Conservation (phyloP, 2,113 vertebrate species). For the Stegastes partitus region DNA sequence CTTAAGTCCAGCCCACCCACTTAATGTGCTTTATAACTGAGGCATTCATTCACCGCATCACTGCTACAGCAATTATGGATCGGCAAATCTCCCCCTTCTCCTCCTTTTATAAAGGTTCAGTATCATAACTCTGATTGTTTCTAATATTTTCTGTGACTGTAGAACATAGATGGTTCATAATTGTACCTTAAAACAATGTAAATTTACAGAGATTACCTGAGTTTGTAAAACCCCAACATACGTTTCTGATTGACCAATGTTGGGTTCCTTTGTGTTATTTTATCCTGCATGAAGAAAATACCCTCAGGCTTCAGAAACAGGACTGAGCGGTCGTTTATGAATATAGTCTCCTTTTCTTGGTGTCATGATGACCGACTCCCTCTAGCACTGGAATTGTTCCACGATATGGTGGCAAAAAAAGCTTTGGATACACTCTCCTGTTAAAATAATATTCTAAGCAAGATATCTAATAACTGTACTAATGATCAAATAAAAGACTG, state of each 20-base stretch:
- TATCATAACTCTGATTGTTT: too few relatives aligned
- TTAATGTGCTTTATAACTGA: too few relatives aligned
- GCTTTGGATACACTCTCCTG: constrained; percentile 10
- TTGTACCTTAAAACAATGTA: too few relatives aligned
- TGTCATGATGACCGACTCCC: constrained; percentile 13
- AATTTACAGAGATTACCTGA: background rate
- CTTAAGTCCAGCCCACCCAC: too few relatives aligned
- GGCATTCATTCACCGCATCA: too few relatives aligned
- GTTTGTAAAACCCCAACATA: background rate
- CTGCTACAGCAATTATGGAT: too few relatives aligned
- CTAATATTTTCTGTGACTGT: too few relatives aligned
- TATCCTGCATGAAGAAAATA: constrained; percentile 33
- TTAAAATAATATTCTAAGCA: constrained; percentile 49
- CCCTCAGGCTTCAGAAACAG: constrained; percentile 1
- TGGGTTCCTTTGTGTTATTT: background rate
- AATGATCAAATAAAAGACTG: constrained; percentile 56
- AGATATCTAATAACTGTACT: constrained; percentile 56
- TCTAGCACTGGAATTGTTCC: background rate
- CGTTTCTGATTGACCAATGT: constrained; percentile 9
- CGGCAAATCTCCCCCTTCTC: too few relatives aligned
- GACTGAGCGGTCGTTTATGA: background rate
- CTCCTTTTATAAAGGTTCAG: too few relatives aligned
- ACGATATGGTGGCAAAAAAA: constrained; percentile 14
- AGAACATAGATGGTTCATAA: too few relatives aligned
- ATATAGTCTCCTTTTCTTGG: background rate